These are phyloP conservation scores for Oenanthe melanoleuca DNA, from an alignment of 2,113 vertebrate species.

Conservation along the genomic window DNA sequence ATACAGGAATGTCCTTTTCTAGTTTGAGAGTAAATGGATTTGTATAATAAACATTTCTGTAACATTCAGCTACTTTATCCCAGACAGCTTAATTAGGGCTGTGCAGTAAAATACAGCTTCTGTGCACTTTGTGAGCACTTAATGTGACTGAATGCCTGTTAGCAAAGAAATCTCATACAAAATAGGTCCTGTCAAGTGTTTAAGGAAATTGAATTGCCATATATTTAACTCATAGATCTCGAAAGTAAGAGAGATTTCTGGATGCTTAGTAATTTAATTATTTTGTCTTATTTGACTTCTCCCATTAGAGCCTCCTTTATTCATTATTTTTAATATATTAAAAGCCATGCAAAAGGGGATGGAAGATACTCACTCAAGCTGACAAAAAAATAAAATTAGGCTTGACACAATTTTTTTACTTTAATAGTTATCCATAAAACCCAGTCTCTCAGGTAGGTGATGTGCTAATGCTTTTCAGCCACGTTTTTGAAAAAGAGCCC, in stretches of 20 bases:
- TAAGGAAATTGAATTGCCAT: slow-evolving; percentile 70
- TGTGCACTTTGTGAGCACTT: slow-evolving; percentile 65
- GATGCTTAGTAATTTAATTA: slow-evolving; percentile 65
- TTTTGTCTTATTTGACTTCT: slow-evolving; percentile 43
- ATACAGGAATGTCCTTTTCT: slow-evolving; percentile 61
- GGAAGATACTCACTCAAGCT: not conserved
- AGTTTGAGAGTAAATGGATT: slow-evolving; percentile 65
- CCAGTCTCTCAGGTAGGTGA: not conserved
- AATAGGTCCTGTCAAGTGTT: slow-evolving; percentile 68
- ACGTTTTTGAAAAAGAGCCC: not conserved
- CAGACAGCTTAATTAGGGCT: slow-evolving; percentile 76
- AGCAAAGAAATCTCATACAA: slow-evolving; percentile 66
- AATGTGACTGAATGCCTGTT: slow-evolving; percentile 72
- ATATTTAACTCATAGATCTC: slow-evolving; percentile 49
- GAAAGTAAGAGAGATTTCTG: slow-evolving; percentile 33
- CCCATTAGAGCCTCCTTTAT: not conserved
- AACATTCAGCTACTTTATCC: slow-evolving; percentile 65
- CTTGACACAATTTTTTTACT: not conserved
- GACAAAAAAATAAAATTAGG: slow-evolving; percentile 17
- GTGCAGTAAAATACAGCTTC: slow-evolving; percentile 71
- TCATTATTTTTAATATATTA: slow-evolving; percentile 58
- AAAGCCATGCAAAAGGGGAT: not conserved
- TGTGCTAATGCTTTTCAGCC: not conserved
- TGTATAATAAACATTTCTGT: slow-evolving; percentile 77
- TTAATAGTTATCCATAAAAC: not conserved